Evolutionary conservation across 1,140 invertebrate genomes (phyloP), one percentile per base, ranked within the genome.

Genomic region (Pogonus chalceus): DNA sequence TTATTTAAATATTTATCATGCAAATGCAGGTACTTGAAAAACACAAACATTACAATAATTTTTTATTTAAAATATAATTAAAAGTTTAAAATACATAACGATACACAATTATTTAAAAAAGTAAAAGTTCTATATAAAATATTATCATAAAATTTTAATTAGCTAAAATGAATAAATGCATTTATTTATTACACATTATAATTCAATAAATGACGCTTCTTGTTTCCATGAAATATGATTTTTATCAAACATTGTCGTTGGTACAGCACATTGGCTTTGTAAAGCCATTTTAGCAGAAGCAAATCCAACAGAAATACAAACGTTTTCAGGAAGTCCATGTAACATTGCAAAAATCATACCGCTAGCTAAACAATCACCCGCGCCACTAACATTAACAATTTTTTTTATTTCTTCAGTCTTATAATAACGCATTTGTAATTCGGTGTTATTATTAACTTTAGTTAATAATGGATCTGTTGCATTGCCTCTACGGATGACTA

Each of bases 361-460:
- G 57, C 76, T 76, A 16, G 78, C 72, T 59, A 82, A 79, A 66
- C 79, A 81, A 58, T 83, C 81, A 18, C 81, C 81, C 14, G 81
- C 80, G 4, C 81, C 81, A 18, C 79, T 82, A 1, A 81, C 80
- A 69, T 78, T 83, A 23, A 75, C 68, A 18, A 82, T 64, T 52
- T 72, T 65, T 16, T 64, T 39, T 18, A 77, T 56, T 49, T 59
- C 52, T 24, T 72, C 56, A 2, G 69, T 66, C 22, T 69, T 64
- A 67, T 79, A 82, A 54, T 75, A 69, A 26, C 71, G 60, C 56
- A 65, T 54, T 61, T 46, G 56, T 50, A 58, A 49, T 52, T 49
- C 49, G 54, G 43, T 48, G 57, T 49, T 49, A 35, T 51, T 23
- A 10, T 21, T 46, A 35, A 47, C 9, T 35, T 2, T 20, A 47